These are phyloP conservation scores for Sinhomidia bicolor DNA, from an alignment of 2,888 invertebrate genomes.

Conservation along the genomic window DNA sequence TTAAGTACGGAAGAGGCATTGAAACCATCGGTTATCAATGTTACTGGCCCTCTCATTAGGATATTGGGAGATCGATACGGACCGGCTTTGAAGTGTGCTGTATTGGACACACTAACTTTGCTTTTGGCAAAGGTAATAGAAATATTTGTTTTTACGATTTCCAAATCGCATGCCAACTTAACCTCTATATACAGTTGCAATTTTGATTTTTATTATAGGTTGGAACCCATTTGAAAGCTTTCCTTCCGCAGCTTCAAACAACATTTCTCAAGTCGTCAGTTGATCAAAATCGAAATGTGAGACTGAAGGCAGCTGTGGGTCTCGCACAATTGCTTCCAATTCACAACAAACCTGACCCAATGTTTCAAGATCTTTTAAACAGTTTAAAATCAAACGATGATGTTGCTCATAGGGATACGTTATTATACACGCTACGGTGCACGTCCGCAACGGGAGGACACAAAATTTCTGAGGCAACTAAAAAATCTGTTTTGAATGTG, in stretches of 20 bases:
- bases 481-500: conserved; percentile 86
- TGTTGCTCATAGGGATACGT: conserved; percentile 88
- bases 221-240: conserved; percentile 97
- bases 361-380: conserved; percentile 94
- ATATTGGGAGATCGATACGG: conserved; percentile 98
- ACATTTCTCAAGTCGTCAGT: conserved; percentile 97
- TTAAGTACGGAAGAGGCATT: conserved; percentile 93
- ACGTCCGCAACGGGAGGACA: conserved; percentile 92
- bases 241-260: conserved; percentile 98
- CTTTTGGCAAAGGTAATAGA: conserved; percentile 91
- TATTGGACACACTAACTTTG: conserved; percentile 95
- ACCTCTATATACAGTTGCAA: not conserved
- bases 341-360: conserved; percentile 95
- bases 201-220: conserved; percentile 85
- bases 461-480: conserved; percentile 92
- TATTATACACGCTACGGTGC: conserved; percentile 93
- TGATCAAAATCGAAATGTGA: conserved; percentile 93
- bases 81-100: conserved; percentile 96
- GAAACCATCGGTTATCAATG: conserved; percentile 97
- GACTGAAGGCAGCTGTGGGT: conserved; percentile 94
- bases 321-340: conserved; percentile 94
- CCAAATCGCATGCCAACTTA: not conserved
- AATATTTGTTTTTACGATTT: no score
- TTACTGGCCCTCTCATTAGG: conserved; percentile 98
- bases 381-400: conserved; percentile 86